These are phyloP conservation scores for Tauraco erythrolophus DNA, from an alignment of 2,113 vertebrate species.

Conservation along the genomic window DNA sequence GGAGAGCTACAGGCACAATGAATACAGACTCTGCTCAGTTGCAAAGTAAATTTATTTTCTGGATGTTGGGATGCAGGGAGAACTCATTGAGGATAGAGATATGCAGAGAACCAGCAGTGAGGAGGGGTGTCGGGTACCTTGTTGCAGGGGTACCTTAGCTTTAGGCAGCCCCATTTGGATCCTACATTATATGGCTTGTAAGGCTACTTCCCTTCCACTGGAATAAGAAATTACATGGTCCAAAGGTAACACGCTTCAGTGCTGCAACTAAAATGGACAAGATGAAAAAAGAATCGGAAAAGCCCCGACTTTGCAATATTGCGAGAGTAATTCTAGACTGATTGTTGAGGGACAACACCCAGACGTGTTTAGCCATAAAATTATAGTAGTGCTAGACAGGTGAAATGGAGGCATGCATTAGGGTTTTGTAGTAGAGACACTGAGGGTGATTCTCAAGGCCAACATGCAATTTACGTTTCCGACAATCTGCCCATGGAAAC, in stretches of 20 bases:
- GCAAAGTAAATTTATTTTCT: background rate
- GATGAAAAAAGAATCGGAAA: background rate
- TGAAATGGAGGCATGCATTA: background rate
- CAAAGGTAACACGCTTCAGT: background rate
- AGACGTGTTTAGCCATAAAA: background rate
- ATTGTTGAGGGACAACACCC: background rate
- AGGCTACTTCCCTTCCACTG: background rate
- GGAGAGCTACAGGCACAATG: background rate
- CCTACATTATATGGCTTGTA: background rate
- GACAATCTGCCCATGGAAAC: background rate
- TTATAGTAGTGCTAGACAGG: background rate
- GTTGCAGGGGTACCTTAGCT: background rate
- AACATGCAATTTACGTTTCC: background rate
- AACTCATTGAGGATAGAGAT: background rate
- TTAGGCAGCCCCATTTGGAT: accelerated
- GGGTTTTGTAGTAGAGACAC: background rate
- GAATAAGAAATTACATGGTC: background rate
- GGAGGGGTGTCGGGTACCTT: background rate
- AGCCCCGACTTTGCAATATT: background rate
- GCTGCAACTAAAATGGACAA: background rate
- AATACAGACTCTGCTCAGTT: background rate
- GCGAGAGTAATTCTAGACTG: background rate
- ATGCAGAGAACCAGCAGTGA: background rate
- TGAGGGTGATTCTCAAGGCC: background rate
- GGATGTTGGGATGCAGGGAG: background rate